Evolutionary conservation across 2,888 invertebrate species (phyloP), one percentile per base, ranked within the genome.

Genomic region (Synergus gifuensis): DNA sequence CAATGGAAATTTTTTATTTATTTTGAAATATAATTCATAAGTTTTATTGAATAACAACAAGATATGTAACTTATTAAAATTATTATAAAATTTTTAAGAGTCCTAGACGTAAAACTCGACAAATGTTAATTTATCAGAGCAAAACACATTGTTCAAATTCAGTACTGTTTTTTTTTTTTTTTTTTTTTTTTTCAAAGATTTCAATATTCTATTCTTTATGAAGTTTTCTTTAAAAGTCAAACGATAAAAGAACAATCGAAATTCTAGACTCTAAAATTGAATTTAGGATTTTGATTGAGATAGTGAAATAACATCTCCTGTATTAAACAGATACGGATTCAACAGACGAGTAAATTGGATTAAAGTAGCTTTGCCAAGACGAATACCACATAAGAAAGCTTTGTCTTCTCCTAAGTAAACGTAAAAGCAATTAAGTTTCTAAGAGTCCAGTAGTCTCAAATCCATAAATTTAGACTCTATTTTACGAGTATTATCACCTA

Each of bases 351-450:
- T 49, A 69, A 69, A 69, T 49, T 69, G 46, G 16, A 49, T 69
- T n/a, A 49, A 69, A 49, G n/a, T 14, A 69, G 49, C n/a, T 49
- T 49, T 49, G 69, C 69, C 69, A 69, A 67, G 67, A 67, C 22
- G 44, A 49, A 69, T 46, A 18, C 69, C 16, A 46, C 69, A 49
- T 2, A 69, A 69, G 46, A 28, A 49, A 14, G 49, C 28, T 69
- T 69, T 69, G 49, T 69, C 28, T 46, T 69, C 22, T 49, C 28
- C 49, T 69, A 16, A 28, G 22, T 36, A 22, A 49, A 49, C 28
- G 16, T 14, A 69, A 8, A 28, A 44, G 28, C 69, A 46, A 69
- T 69, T 69, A 49, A 69, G 49, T 16, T 49, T 22, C 49, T 46
- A 49, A 49, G 46, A 46, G 69, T 28, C 28, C 46, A 69, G 28